A percentile compares a stretch with the other conserved stretches of the same genome.
Evolutionary conservation across 1,140 invertebrate genomes (phyloP).

Genomic region (Drosophila pachea): DNA sequence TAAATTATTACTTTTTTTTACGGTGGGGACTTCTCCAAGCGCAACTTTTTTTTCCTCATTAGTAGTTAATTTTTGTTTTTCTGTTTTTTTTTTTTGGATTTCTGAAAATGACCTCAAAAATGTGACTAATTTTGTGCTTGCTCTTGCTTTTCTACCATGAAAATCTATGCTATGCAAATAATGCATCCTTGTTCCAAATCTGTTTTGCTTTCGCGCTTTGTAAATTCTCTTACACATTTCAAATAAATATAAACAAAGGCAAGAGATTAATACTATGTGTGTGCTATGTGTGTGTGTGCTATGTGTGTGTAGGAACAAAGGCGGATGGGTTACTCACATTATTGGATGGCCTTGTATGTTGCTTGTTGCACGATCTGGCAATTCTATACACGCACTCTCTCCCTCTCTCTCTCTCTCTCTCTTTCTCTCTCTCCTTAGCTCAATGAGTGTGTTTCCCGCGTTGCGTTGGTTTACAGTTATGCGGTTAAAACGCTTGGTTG

Average conservation of each 20-base stretch:
- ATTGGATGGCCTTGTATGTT: constrained; percentile 50
- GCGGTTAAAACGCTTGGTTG: constrained; percentile 34
- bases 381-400: constrained; percentile 7
- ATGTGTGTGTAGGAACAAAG: constrained; percentile 26
- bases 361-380: constrained; percentile 34
- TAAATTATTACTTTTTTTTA: not conserved
- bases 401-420: constrained; percentile 17
- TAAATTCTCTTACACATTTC: constrained; percentile 15
- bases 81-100: not conserved
- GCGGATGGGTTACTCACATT: constrained; percentile 52
- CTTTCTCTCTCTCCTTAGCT: constrained; percentile 25
- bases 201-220: not conserved
- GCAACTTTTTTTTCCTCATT: not conserved
- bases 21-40: not conserved
- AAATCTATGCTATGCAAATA: not conserved
- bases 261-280: constrained; percentile 1
- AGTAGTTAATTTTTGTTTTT: not conserved
- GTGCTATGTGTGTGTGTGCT: not conserved
- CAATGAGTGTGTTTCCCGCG: constrained; percentile 42
- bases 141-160: too few species aligned
- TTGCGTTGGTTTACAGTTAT: constrained; percentile 55
- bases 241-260: constrained; percentile 15
- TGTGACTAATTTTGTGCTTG: too few species aligned
- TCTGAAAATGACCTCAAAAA: not conserved
- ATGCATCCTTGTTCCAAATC: not conserved